Evolutionary conservation across 2,113 vertebrate species (phyloP), one percentile per base, ranked within the genome.

Genomic region (Mustelus asterias): DNA sequence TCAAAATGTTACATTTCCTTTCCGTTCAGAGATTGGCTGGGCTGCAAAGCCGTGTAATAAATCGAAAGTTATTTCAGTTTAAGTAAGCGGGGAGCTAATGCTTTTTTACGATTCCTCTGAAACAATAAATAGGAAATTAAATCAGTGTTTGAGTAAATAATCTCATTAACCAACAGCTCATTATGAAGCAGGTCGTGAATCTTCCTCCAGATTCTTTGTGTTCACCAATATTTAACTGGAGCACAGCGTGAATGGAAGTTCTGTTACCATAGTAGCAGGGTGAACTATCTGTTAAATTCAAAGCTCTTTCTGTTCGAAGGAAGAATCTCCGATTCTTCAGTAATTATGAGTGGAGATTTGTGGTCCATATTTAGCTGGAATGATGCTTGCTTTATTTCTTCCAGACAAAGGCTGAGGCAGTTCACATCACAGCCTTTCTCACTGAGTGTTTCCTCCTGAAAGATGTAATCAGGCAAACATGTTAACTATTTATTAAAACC

Each of bases 201-300:
- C 44, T 26, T 54, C 24, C 29, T 58, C 29, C 10, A 1, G 29
- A 37, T 92, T 33, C 26, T n/a, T 65, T 14, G 33, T 92, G 18
- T 90, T 89, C 26, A 58, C 14, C 3, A 58, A 89, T 89, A 89
- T 89, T 58, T n/a, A 60, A 60, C 13, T 63, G 54, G 13, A 58
- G 1, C 88, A 29, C 10, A 4, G 24, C 48, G 6, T 26, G 13
- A 60, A 58, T 33, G 29, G 29, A 90, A 60, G 33, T n/a, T 67
- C 60, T 93, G 89, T 93, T 93, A 33, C 89, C 60, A 93, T 93
- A 37, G 60, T 63, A 93, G n/a, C 89, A 41, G 89, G n/a, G 10
- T 0, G 48, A n/a, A 22, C 58, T 41, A 18, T 65, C 58, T 37
- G 33, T 65, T 93, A 9, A 90, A 37, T 16, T 37, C 89, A 65